Conservation (phyloP, 2,797 vertebrate species). For the Muscicapa comitata region DNA sequence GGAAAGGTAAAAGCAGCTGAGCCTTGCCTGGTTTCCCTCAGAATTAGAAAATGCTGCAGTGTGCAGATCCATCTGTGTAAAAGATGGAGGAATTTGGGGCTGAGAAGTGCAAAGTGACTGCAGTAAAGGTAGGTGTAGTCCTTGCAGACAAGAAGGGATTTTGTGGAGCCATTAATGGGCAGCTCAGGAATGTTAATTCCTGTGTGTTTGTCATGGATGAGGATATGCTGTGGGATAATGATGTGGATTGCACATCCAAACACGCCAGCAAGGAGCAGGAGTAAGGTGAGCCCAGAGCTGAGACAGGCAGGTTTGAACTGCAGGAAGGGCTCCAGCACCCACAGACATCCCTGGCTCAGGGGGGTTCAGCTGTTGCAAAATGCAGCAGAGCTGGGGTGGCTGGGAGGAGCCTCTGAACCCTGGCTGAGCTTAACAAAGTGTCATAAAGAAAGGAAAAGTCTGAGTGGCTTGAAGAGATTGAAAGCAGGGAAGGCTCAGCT, state of each 20-base stretch:
- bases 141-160: not conserved
- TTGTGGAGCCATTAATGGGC: not conserved
- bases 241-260: not conserved
- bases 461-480: no score
- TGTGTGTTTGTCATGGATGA: not conserved
- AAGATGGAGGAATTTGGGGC: not conserved
- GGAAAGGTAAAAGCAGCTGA: not conserved
- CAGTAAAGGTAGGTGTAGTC: not conserved
- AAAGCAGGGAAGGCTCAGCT: not conserved
- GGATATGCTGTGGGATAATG: not conserved
- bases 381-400: no score
- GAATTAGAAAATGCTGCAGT: rapidly evolving
- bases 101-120: not conserved
- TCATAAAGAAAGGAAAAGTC: no score
- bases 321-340: no score
- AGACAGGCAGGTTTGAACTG: not conserved
- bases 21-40: not conserved
- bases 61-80: rapidly evolving
- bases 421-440: no score
- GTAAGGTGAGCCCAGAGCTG: not conserved
- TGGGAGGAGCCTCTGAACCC: no score
- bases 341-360: not conserved
- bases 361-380: no score
- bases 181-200: constrained; percentile 15
- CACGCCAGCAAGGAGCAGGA: not conserved